Base-by-base conservation (phyloP, 2,888 invertebrate genomes). In the Diarsia mendica region DNA sequence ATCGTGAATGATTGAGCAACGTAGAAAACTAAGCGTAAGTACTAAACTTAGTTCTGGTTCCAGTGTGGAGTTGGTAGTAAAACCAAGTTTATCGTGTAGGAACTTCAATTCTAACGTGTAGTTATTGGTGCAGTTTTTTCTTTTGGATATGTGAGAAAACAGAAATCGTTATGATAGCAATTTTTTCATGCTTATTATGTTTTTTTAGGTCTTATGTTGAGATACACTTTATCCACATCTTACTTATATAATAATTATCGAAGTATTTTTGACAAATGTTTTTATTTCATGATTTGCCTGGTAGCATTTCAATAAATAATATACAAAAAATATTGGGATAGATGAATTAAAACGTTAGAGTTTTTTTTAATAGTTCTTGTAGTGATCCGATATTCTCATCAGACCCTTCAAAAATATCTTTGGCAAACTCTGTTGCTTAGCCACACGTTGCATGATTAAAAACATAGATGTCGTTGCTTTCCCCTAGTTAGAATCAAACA, bases 401-500 rank as follows among this genome's bases (percentile, higher is more conserved):
- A 18, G 11, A 51, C 23, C 44, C 53, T 60, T 46, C 23, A 44
- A 13, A 75, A 55, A 80, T 33, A 65, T 20, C 15, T 28, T 60
- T 70, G 49, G 70, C 70, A 75, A 80, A 55, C 49, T 51, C 49
- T 61, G 61, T 83, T 66, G 73, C 61, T 61, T 5, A 44, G 68
- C 13, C 11, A 66, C 18, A 33, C 2, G 65, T 66, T 83, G 72
- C 63, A 10, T n/a, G 13, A 9, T 51, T 23, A 0, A 51, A 65
- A 60, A 65, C 39, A 79, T 72, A 80, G 80, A 80, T 80, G 80
- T 65, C 80, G 68, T 28, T 80, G 60, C 48, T 60, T 15, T 23
- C 23, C 15, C 10, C 13, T 15, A 69, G 5, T 20, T 33, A 8
- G 20, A 44, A 44, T 80, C 13, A 3, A 13, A 18, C 8, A 33